Base-by-base conservation (phyloP, 2,888 invertebrate genomes). In the Gymnoscelis rufifasciata region DNA sequence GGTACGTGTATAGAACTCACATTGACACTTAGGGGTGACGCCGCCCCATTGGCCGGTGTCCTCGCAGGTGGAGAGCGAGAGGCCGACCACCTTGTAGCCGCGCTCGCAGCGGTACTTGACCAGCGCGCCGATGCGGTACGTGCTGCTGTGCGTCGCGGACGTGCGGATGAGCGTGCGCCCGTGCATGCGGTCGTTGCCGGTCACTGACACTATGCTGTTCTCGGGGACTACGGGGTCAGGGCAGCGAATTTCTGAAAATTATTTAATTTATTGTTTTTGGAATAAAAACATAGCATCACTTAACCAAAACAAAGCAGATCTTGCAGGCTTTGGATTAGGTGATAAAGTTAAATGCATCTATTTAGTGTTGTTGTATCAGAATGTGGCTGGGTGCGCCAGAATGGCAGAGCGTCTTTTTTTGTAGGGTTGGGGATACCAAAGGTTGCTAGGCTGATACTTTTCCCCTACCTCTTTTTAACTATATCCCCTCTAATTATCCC, bases 21-120 rank as follows among this genome's bases (percentile, higher is more conserved):
- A 96, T 68, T 94, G 92, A 74, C 96, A 97, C 58, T 91, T 91
- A 0, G 96, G 95, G 15, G 95, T 93, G 44, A 91, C 90, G 0
- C 95, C 95, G 65, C 94, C 95, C 96, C 96, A 96, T 52, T 91
- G 90, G 0, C 96, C 96, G 60, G 91, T 93, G 57, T 95, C 95
- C 66, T 95, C 95, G 71, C 96, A 96, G 0, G 94, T 95, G 42
- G 95, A 94, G 31, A 96, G 76, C 37, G 95, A 94, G 67, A 95
- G 95, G 0, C 96, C 97, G 1, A 95, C 84, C 37, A 96, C 93
- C 78, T 95, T 95, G 80, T 96, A 96, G 0, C 97, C 97, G 45
- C 96, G 83, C 69, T 96, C 96, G 68, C 97, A 97, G 11, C 96
- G 90, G 73, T 97, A 97, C 73, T 96, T 96, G 0, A 94, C 94